Evolutionary conservation across 1,140 invertebrate species (phyloP).

Genomic region (Lutraria rhynchaena): DNA sequence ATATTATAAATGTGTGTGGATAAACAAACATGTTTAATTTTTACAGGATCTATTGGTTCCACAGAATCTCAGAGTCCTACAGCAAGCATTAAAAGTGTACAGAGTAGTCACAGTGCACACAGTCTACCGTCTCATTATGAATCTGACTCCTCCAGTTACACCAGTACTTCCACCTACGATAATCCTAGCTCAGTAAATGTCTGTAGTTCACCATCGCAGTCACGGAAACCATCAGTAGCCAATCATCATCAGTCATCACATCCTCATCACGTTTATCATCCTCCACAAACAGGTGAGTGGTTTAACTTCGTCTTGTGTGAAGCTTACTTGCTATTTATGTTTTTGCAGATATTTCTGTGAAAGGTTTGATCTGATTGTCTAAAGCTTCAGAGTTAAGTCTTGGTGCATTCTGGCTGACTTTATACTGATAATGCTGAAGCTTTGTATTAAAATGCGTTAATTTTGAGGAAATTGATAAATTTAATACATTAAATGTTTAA

Average conservation of each 20-base stretch:
- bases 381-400: too few relatives aligned
- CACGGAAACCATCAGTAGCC: constrained; percentile 27
- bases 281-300: constrained; percentile 67
- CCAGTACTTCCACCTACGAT: constrained; percentile 83
- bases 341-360: too few relatives aligned
- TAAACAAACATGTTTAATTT: too few relatives aligned
- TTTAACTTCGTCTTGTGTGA: neutral
- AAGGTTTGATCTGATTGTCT: too few relatives aligned
- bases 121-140: constrained; percentile 72
- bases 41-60: constrained; percentile 90
- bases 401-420: too few relatives aligned
- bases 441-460: too few relatives aligned
- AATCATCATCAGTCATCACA: constrained; percentile 44
- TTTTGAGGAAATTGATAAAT: too few relatives aligned
- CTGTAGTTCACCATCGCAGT: constrained; percentile 70
- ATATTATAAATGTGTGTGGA: too few relatives aligned
- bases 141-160: constrained; percentile 87
- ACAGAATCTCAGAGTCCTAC: constrained; percentile 84
- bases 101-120: constrained; percentile 48
- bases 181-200: constrained; percentile 85
- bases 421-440: too few relatives aligned
- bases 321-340: too few relatives aligned
- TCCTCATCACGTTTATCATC: constrained; percentile 51
- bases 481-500: too few relatives aligned
- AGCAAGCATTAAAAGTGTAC: constrained; percentile 66